Evolutionary conservation across 2,113 vertebrate genomes (phyloP).

Genomic region (Myanophis thanlyinensis): DNA sequence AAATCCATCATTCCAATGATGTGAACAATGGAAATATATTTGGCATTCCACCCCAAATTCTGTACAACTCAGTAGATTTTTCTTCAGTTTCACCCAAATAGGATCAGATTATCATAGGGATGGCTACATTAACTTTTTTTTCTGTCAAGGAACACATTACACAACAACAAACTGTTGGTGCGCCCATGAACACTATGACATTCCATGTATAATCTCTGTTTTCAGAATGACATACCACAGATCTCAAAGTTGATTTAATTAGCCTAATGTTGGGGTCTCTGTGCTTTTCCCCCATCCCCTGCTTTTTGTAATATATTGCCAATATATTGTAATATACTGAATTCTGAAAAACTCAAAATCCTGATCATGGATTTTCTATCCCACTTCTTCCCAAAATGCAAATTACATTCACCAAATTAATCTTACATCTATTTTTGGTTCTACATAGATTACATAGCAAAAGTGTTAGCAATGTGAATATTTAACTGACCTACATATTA

Average conservation of each 20-base stretch:
- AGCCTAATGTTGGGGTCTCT: background rate
- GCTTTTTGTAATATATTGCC: background rate
- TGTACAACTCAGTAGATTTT: background rate
- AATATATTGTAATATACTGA: background rate
- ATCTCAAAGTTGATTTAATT: background rate
- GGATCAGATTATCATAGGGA: background rate
- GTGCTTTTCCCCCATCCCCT: background rate
- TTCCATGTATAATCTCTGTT: background rate
- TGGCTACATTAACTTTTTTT: background rate
- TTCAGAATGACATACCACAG: background rate
- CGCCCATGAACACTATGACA: background rate
- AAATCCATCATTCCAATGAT: background rate
- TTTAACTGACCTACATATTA: background rate
- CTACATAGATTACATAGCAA: background rate
- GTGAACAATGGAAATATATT: background rate
- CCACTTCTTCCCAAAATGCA: background rate
- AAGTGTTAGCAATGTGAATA: background rate
- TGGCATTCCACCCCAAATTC: background rate
- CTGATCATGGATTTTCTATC: background rate
- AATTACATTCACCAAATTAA: background rate
- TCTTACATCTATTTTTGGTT: background rate
- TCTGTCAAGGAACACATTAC: background rate
- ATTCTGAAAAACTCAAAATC: background rate
- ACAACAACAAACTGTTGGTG: background rate
- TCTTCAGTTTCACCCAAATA: background rate